These are phyloP conservation scores for Psophia crepitans DNA, from an alignment of 2,113 vertebrate genomes.

Conservation along the genomic window DNA sequence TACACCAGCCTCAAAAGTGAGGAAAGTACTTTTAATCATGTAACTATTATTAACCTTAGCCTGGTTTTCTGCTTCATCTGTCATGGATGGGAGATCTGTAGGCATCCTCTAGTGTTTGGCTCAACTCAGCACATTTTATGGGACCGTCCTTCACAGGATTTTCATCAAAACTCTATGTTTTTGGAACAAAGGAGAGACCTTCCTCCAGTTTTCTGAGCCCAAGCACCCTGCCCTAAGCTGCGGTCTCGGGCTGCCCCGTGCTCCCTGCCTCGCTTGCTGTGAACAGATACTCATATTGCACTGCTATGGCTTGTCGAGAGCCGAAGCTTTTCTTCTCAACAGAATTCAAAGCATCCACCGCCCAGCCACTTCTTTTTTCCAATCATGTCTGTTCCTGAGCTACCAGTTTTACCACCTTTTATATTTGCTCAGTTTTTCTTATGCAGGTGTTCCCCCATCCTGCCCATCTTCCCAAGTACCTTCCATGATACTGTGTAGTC, in stretches of 20 bases:
- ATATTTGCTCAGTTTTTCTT: neutral
- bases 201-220: neutral
- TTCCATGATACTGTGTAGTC: neutral
- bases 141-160: neutral
- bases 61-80: neutral
- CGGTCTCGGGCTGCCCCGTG: neutral
- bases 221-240: neutral
- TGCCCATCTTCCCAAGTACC: neutral
- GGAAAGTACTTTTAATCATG: neutral
- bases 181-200: neutral
- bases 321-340: neutral
- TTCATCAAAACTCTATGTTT: neutral
- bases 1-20: neutral
- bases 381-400: neutral
- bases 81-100: neutral
- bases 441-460: rapidly evolving
- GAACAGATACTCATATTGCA: neutral
- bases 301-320: neutral
- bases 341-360: neutral
- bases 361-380: neutral
- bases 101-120: neutral
- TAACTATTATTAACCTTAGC: neutral
- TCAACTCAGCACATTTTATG: neutral
- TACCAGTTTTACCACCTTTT: neutral
- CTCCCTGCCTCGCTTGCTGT: neutral